phyloP scores from a whole-genome alignment of 2,888 invertebrate species.

The Apotomis turbidana region DNA sequence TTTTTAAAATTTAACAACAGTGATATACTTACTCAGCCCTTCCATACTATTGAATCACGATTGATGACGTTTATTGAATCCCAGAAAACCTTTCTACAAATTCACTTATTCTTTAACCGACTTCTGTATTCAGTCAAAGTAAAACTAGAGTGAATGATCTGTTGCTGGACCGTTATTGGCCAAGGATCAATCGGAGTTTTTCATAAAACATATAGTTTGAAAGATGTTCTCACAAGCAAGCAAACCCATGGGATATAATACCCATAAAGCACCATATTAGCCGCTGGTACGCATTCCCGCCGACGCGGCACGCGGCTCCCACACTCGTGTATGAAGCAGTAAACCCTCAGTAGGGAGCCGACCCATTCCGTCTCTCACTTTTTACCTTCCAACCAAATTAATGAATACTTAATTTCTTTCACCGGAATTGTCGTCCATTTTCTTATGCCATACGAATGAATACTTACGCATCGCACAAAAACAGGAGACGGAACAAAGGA shows the following conservation, averaged over 20 bases:
- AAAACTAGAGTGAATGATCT: too few relatives aligned
- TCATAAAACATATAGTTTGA: not conserved
- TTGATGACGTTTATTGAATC: too few relatives aligned
- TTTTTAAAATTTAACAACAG: too few relatives aligned
- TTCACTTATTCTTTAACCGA: too few relatives aligned
- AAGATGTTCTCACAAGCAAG: slow-evolving; percentile 11
- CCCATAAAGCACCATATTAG: slow-evolving; percentile 14
- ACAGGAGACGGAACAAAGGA: slow-evolving; percentile 10
- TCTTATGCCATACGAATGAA: slow-evolving; percentile 5
- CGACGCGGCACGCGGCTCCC: slow-evolving; percentile 24
- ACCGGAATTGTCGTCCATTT: slow-evolving; percentile 27
- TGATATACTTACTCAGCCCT: too few relatives aligned
- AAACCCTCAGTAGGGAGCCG: slow-evolving; percentile 30
- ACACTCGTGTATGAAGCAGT: slow-evolving; percentile 36
- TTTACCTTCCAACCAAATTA: slow-evolving; percentile 36
- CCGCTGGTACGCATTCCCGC: slow-evolving; percentile 6
- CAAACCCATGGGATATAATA: not conserved
- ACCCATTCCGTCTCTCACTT: slow-evolving; percentile 29
- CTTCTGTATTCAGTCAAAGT: too few relatives aligned
- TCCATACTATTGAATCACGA: too few relatives aligned
- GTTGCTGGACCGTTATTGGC: too few relatives aligned
- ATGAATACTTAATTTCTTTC: slow-evolving; percentile 36
- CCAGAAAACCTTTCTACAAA: too few relatives aligned
- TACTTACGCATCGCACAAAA: slow-evolving; percentile 15
- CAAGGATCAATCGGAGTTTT: too few relatives aligned